phyloP scores from a whole-genome alignment of 2,888 invertebrate genomes.

The Vesta saturnalis region DNA sequence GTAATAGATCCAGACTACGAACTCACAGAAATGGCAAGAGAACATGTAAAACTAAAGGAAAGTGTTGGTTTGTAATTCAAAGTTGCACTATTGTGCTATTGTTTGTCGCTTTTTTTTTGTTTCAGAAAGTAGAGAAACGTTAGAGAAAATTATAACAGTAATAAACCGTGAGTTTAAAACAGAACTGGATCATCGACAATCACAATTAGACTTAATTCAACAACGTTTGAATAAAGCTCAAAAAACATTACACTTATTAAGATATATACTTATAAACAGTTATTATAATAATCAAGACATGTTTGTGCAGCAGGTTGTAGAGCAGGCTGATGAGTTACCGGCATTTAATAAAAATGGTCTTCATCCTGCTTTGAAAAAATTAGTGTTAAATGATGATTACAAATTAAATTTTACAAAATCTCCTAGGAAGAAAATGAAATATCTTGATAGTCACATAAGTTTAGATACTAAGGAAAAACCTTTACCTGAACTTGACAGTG shows the following conservation, averaged over 20 bases:
- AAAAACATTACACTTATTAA: slow-evolving; percentile 68
- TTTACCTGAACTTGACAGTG: background rate
- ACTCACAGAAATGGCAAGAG: slow-evolving; percentile 49
- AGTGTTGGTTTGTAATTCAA: slow-evolving; percentile 49
- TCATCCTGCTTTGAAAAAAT: slow-evolving; percentile 81
- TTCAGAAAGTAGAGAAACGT: slow-evolving; percentile 66
- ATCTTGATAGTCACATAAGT: background rate
- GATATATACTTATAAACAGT: slow-evolving; percentile 69
- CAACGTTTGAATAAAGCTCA: slow-evolving; percentile 69
- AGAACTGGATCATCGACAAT: slow-evolving; percentile 75
- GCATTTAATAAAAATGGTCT: slow-evolving; percentile 63
- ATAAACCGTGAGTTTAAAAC: slow-evolving; percentile 77
- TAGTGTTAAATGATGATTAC: slow-evolving; percentile 64
- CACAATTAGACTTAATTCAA: slow-evolving; percentile 77
- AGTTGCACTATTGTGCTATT: background rate
- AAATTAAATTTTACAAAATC: slow-evolving; percentile 21
- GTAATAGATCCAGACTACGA: slow-evolving; percentile 55
- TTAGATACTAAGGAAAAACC: background rate
- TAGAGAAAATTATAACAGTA: slow-evolving; percentile 73
- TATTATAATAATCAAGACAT: slow-evolving; percentile 69
- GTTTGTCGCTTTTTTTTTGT: slow-evolving; percentile 29
- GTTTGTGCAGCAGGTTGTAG: slow-evolving; percentile 57
- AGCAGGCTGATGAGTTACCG: slow-evolving; percentile 44
- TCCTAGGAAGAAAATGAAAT: slow-evolving; percentile 21
- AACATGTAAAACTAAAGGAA: slow-evolving; percentile 51